A percentile compares a stretch with the other conserved stretches of the same genome.
phyloP scores from a whole-genome alignment of 2,797 vertebrate species.

The Oceanodroma leucorhoa region DNA sequence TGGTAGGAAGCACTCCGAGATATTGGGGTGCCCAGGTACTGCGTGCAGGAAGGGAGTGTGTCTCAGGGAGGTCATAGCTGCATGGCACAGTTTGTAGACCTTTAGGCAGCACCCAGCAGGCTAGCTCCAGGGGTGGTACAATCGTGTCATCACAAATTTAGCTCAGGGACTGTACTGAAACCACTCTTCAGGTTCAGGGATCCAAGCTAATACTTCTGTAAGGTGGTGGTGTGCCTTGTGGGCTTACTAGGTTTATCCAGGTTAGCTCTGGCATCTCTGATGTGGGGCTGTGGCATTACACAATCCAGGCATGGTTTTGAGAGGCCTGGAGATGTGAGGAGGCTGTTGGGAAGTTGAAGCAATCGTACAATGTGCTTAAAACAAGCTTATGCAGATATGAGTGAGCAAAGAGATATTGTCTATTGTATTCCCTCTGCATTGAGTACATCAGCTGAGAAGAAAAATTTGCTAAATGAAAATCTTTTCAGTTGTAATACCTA shows the following conservation, averaged over 20 bases:
- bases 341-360: not conserved
- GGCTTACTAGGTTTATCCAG: not conserved
- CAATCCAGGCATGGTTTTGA: not conserved
- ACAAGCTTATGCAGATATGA: not conserved
- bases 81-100: not conserved
- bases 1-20: not conserved
- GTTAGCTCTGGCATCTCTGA: not conserved
- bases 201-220: not conserved
- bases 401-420: not conserved
- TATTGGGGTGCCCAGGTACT: not conserved
- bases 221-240: not conserved
- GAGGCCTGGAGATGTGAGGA: not conserved
- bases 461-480: slow-evolving; percentile 2
- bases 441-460: not conserved
- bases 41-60: not conserved
- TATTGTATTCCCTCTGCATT: not conserved
- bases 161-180: not conserved
- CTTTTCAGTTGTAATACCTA: slow-evolving; percentile 13
- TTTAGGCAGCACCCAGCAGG: not conserved
- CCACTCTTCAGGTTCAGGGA: not conserved
- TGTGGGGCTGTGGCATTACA: not conserved
- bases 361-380: not conserved
- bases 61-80: not conserved
- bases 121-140: not conserved
- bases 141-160: not conserved